Percentiles rank a stretch among this genome's conserved stretches.
Conservation (phyloP, 92 coral and sea anemone species). For the Epizoanthus illoricatus region DNA sequence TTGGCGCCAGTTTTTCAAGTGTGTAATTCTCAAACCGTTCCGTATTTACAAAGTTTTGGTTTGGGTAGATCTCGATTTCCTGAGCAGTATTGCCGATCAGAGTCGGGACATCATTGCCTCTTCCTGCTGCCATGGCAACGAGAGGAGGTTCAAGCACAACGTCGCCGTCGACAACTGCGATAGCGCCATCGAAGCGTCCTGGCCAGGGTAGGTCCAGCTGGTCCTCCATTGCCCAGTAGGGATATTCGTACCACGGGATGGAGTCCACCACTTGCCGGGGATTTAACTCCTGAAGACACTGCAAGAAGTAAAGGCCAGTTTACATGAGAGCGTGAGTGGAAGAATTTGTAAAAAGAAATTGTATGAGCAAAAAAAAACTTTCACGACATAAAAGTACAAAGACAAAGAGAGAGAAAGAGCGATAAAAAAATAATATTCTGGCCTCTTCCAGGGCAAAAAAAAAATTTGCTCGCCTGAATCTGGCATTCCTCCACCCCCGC, state of each 20-base stretch:
- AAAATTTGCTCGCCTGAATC: too few relatives aligned
- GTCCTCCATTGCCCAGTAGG: constrained; percentile 48
- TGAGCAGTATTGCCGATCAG: constrained; percentile 60
- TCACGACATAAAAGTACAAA: too few relatives aligned
- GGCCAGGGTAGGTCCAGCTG: constrained; percentile 50
- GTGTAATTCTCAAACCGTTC: constrained; percentile 32
- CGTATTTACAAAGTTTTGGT: constrained; percentile 22
- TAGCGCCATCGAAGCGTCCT: constrained; percentile 46
- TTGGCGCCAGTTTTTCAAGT: constrained; percentile 44
- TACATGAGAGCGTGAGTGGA: neutral
- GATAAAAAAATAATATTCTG: too few relatives aligned
- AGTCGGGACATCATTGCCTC: constrained; percentile 49
- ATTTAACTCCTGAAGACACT: constrained; percentile 43
- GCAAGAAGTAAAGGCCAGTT: neutral
- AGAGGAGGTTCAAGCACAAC: constrained; percentile 57
- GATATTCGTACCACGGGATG: constrained; percentile 62
- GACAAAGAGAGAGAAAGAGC: too few relatives aligned
- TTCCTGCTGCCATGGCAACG: constrained; percentile 38
- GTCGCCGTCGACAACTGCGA: constrained; percentile 56
- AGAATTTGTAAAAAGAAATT: too few relatives aligned
- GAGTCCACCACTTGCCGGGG: constrained; percentile 41
- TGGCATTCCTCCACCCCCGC: too few relatives aligned
- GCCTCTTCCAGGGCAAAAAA: too few relatives aligned
- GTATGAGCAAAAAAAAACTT: too few relatives aligned
- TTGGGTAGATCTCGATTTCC: constrained; percentile 47